Conservation (phyloP, 2,888 invertebrate genomes). For the Drosophila meridiana region DNA sequence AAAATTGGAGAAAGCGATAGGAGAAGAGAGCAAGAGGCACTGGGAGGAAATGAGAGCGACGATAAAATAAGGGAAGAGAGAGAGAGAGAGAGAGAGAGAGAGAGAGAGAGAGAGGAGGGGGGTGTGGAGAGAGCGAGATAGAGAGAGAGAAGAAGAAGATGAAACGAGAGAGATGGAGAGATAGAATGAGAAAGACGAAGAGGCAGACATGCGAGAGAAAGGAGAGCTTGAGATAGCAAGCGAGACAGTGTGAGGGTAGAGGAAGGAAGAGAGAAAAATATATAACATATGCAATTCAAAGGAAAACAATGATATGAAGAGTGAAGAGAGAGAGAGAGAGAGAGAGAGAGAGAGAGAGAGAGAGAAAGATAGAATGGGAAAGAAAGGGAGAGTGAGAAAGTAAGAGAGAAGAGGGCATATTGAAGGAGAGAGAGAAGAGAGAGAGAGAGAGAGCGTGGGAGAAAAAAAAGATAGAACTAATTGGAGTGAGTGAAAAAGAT, state of each 20-base stretch:
- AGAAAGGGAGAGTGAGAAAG: background rate
- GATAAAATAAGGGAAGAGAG: background rate
- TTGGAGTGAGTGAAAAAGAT: background rate
- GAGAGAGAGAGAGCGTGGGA: background rate
- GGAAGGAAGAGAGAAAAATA: too few relatives aligned
- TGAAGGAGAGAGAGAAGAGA: background rate
- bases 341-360: background rate
- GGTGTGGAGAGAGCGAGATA: too few relatives aligned
- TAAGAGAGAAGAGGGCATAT: background rate
- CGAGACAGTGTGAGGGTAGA: background rate
- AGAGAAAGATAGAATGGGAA: background rate
- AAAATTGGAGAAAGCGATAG: too few relatives aligned
- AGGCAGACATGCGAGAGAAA: too few relatives aligned
- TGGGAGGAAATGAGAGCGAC: too few relatives aligned
- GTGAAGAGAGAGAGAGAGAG: too few relatives aligned
- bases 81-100: background rate
- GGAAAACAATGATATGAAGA: too few relatives aligned
- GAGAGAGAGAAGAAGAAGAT: too few relatives aligned
- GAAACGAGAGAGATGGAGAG: background rate
- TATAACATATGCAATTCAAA: too few relatives aligned
- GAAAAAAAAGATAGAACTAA: background rate
- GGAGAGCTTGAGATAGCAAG: background rate
- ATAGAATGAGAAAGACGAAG: background rate
- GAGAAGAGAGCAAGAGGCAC: too few relatives aligned
- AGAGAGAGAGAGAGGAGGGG: too few relatives aligned